These are phyloP conservation scores for Homarus americanus DNA, from an alignment of 1,140 invertebrate species.

Conservation along the genomic window DNA sequence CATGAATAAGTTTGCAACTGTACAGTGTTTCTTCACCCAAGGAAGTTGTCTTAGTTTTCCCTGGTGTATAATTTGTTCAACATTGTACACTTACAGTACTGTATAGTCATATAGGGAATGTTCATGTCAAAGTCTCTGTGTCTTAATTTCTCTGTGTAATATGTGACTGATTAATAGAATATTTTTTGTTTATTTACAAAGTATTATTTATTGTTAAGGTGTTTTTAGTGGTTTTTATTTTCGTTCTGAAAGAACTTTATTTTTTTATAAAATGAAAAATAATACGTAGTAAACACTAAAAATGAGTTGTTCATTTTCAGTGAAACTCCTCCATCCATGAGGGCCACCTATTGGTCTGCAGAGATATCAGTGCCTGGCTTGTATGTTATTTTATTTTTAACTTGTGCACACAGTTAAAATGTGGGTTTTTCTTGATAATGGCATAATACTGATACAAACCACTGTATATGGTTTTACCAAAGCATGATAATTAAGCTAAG, in stretches of 20 bases:
- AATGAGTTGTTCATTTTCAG: neutral
- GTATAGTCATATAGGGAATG: neutral
- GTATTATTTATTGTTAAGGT: neutral
- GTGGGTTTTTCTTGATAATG: neutral
- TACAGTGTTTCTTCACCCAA: too few species aligned
- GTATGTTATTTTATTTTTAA: neutral
- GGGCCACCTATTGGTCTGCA: neutral
- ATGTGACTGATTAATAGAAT: neutral
- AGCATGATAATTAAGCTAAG: neutral
- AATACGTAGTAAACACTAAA: neutral
- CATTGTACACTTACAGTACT: neutral
- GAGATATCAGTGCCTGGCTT: constrained; percentile 1
- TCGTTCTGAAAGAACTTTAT: neutral
- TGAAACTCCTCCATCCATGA: constrained; percentile 1
- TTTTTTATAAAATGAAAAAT: neutral
- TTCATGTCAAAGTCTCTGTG: neutral
- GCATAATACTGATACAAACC: neutral
- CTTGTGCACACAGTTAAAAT: neutral
- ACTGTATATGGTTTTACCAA: neutral
- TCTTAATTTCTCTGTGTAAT: too few species aligned
- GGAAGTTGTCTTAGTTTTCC: too few species aligned
- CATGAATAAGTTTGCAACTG: too few species aligned
- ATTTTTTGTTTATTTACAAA: neutral
- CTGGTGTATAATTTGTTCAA: too few species aligned
- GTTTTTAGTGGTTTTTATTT: neutral